A percentile compares a stretch with the other conserved stretches of the same genome.
These are phyloP conservation scores for Probaryconus sp. DNA, from an alignment of 1,140 invertebrate genomes.

Conservation along the genomic window DNA sequence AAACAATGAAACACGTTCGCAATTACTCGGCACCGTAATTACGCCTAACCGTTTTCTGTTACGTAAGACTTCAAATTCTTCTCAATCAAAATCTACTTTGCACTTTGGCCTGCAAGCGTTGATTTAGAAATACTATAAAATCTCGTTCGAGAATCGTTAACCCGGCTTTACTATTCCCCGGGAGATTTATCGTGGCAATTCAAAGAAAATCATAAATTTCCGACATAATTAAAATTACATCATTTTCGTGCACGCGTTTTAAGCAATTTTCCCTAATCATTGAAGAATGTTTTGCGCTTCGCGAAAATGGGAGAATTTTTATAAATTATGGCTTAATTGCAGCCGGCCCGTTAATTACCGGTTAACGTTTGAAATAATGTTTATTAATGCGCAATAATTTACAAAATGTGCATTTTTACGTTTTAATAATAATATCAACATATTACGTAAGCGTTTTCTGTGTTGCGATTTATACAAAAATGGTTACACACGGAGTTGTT, in stretches of 20 bases:
- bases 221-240: constrained; percentile 27
- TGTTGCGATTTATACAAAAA: constrained; percentile 26
- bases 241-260: constrained; percentile 27
- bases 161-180: constrained; percentile 13
- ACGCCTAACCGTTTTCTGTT: too few relatives aligned
- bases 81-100: constrained; percentile 16
- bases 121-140: constrained; percentile 25
- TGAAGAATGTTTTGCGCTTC: constrained; percentile 7
- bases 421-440: constrained; percentile 12
- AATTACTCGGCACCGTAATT: too few relatives aligned
- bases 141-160: constrained; percentile 23
- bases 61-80: too few relatives aligned
- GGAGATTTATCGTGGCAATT: constrained; percentile 42
- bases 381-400: constrained; percentile 16
- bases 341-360: constrained; percentile 18
- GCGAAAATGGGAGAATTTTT: constrained; percentile 11
- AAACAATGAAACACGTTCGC: too few relatives aligned
- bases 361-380: constrained; percentile 16
- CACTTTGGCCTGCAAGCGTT: constrained; percentile 7
- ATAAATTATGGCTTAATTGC: constrained; percentile 9
- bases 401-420: constrained; percentile 10
- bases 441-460: too few relatives aligned
- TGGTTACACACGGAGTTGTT: constrained; percentile 3
- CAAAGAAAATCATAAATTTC: constrained; percentile 28
- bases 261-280: constrained; percentile 22